Conservation (phyloP, 1,140 invertebrate species). For the Bombus impatiens region DNA sequence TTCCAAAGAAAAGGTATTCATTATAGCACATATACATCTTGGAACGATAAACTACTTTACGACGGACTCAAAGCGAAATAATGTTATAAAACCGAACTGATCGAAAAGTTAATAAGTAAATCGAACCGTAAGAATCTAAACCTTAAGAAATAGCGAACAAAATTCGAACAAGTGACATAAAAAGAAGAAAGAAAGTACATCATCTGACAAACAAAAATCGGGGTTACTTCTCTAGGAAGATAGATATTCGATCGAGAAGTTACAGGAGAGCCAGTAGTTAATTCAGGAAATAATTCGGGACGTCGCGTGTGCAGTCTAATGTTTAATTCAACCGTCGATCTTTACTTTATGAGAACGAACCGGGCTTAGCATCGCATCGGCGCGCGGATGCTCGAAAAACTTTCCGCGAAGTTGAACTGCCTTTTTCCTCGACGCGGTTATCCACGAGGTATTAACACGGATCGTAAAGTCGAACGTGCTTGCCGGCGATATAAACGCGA, state of each 20-base stretch:
- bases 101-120: neutral
- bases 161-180: neutral
- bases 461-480: constrained; percentile 73
- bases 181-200: neutral
- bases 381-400: constrained; percentile 61
- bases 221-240: neutral
- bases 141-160: neutral
- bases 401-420: constrained; percentile 62
- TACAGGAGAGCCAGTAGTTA: neutral
- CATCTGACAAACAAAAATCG: neutral
- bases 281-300: constrained; percentile 37
- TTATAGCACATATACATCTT: no score
- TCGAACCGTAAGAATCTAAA: neutral
- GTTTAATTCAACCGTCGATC: constrained; percentile 66
- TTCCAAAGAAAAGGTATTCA: no score
- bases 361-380: constrained; percentile 50
- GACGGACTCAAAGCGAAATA: neutral
- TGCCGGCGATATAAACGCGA: constrained; percentile 65
- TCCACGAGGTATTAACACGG: constrained; percentile 72
- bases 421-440: constrained; percentile 63
- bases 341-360: constrained; percentile 68
- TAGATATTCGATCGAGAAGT: neutral
- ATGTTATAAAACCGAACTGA: neutral
- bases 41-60: no score
- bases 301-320: constrained; percentile 55